Evolutionary conservation across 2,113 vertebrate genomes (phyloP).

Genomic region (Nematolebias whitei): DNA sequence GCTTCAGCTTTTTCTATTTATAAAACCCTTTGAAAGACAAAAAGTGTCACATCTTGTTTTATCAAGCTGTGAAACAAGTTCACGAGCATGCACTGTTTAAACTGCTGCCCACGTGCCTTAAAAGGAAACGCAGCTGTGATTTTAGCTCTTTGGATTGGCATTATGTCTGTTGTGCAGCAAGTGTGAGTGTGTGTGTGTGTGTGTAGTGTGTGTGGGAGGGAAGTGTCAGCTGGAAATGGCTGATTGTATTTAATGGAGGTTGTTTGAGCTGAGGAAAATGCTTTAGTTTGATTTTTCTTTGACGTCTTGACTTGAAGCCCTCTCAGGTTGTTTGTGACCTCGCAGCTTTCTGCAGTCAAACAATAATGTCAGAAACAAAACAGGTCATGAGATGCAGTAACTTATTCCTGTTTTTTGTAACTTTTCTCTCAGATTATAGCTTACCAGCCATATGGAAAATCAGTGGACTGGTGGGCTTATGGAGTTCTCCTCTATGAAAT

Average conservation of each 20-base stretch:
- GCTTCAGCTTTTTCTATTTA: not conserved
- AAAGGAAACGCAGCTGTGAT: conserved; percentile 44
- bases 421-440: conserved; percentile 88
- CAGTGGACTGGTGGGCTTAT: conserved; percentile 98
- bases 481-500: conserved; percentile 97
- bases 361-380: not conserved
- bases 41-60: not conserved
- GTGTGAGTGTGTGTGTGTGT: conserved; percentile 35
- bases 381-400: too few species aligned
- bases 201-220: conserved; percentile 43
- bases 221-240: conserved; percentile 57
- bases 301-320: not conserved
- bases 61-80: conserved; percentile 8
- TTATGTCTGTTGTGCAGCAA: conserved; percentile 31
- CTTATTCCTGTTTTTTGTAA: too few species aligned
- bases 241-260: conserved; percentile 35
- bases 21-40: not conserved
- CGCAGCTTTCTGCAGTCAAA: not conserved
- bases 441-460: conserved; percentile 95
- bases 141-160: conserved; percentile 14
- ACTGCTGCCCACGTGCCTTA: conserved; percentile 20
- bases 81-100: conserved; percentile 11
- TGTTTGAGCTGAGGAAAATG: conserved; percentile 13
- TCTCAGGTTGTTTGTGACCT: not conserved
- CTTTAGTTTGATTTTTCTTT: conserved; percentile 2